A percentile compares a stretch with the other conserved stretches of the same genome.
These are phyloP conservation scores for Chloroceryle aenea DNA, from an alignment of 2,113 vertebrate genomes.

Conservation along the genomic window DNA sequence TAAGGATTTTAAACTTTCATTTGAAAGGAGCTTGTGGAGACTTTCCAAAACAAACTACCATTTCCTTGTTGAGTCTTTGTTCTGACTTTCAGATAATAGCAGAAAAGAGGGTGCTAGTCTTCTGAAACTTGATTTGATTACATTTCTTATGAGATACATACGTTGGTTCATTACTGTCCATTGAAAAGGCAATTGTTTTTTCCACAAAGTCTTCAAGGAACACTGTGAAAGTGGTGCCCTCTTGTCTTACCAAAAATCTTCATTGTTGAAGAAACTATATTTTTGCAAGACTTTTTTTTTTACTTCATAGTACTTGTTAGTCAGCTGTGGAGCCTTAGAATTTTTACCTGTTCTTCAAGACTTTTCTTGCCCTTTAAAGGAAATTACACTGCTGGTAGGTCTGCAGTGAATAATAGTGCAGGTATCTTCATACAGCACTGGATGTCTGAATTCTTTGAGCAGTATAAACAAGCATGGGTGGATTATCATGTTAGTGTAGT, in stretches of 20 bases:
- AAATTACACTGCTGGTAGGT: background rate
- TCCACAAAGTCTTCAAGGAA: background rate
- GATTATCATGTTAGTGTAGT: constrained; percentile 20
- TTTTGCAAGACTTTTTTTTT: background rate
- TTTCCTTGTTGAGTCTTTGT: background rate
- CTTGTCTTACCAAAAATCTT: background rate
- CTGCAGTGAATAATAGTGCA: background rate
- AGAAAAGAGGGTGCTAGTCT: background rate
- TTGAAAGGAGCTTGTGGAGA: background rate
- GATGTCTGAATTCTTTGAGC: background rate
- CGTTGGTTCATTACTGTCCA: background rate
- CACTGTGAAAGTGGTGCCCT: background rate
- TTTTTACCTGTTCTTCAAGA: background rate
- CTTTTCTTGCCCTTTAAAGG: background rate
- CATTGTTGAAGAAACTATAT: background rate
- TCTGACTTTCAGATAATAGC: background rate
- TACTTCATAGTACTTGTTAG: background rate
- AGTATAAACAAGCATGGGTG: constrained; percentile 2
- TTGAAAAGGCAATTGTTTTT: background rate
- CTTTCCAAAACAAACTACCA: background rate
- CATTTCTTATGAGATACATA: background rate
- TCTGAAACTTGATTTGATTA: background rate
- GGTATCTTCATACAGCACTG: background rate
- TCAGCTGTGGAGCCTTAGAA: background rate
- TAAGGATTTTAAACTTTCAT: background rate